Evolutionary conservation across 2,888 invertebrate species (phyloP).

Genomic region (Cephonodes hylas): DNA sequence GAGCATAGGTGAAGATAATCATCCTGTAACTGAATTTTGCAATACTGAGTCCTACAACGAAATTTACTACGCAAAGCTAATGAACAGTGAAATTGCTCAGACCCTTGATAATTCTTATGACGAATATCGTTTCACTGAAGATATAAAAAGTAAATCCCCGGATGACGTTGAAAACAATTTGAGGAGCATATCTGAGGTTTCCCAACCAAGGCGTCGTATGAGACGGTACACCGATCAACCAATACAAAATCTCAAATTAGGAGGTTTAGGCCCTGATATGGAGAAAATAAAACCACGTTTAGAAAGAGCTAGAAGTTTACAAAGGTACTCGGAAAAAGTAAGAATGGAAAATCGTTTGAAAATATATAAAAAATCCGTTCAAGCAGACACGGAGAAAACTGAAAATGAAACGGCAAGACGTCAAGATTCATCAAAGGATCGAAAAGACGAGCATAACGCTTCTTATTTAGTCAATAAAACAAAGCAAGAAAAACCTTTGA

Average conservation of each 20-base stretch:
- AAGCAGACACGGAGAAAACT: conserved; percentile 45
- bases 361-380: conserved; percentile 63
- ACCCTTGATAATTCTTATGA: conserved; percentile 55
- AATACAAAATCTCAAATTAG: conserved; percentile 55
- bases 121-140: conserved; percentile 37
- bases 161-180: conserved; percentile 48
- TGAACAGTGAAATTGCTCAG: conserved; percentile 47
- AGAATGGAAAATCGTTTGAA: conserved; percentile 70
- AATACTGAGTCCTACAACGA: conserved; percentile 72
- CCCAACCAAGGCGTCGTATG: conserved; percentile 46
- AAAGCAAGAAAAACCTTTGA: conserved; percentile 37
- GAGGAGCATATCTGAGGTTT: conserved; percentile 65
- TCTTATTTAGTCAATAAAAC: conserved; percentile 65
- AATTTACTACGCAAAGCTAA: conserved; percentile 65
- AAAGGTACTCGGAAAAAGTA: conserved; percentile 74
- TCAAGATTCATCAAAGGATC: conserved; percentile 29
- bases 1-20: conserved; percentile 55
- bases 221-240: conserved; percentile 51
- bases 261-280: conserved; percentile 70
- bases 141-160: conserved; percentile 29
- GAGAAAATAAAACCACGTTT: conserved; percentile 68
- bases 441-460: conserved; percentile 30
- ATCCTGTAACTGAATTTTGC: conserved; percentile 50
- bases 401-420: conserved; percentile 37
- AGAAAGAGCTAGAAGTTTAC: conserved; percentile 71